Percentiles rank a stretch among this genome's conserved stretches.
phyloP scores from a whole-genome alignment of 2,113 vertebrate species.

The Physeter macrocephalus region DNA sequence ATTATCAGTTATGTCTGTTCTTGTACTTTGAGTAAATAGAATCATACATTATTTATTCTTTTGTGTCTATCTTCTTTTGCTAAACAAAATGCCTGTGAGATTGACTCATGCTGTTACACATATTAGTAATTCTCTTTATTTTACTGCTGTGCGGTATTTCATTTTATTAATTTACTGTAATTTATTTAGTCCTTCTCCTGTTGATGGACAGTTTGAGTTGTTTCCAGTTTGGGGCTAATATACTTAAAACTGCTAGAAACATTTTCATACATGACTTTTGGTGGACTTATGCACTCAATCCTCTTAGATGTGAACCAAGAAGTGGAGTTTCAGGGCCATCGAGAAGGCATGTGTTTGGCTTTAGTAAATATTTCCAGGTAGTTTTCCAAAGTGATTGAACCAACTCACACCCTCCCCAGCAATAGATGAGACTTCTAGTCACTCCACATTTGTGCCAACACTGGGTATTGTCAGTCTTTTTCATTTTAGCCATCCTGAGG shows the following conservation, averaged over 20 bases:
- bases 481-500: background rate
- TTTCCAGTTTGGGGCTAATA: background rate
- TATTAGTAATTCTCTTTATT: background rate
- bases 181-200: background rate
- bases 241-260: constrained; percentile 14
- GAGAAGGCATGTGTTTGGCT: background rate
- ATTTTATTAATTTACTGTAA: background rate
- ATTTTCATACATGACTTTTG: background rate
- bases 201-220: background rate
- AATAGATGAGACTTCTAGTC: background rate
- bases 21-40: background rate
- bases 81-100: background rate
- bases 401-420: background rate
- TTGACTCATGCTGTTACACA: background rate
- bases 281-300: background rate
- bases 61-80: background rate
- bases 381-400: background rate
- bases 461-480: background rate
- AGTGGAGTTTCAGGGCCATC: background rate
- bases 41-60: background rate
- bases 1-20: background rate
- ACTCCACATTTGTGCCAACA: background rate
- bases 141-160: background rate
- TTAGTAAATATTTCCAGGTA: background rate
- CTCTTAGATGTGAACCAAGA: background rate